A percentile compares a stretch with the other conserved stretches of the same genome.
Conservation (phyloP, 2,797 vertebrate species). For the Chiloscyllium punctatum region DNA sequence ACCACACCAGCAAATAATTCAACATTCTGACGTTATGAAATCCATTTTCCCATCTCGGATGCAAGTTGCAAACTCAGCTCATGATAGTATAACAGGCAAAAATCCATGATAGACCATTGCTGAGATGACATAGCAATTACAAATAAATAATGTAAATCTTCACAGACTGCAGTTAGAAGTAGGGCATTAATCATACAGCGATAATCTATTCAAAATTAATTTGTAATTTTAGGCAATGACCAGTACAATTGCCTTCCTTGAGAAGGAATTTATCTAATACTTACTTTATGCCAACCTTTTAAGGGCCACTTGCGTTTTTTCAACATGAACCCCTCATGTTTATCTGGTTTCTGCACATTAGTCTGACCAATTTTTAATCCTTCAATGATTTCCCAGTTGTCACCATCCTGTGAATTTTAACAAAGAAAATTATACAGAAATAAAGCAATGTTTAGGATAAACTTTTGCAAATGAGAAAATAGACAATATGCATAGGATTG, state of each 20-base stretch:
- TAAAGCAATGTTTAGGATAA: not conserved
- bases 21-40: not conserved
- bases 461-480: not conserved
- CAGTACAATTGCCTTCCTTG: not conserved
- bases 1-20: not conserved
- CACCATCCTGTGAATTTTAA: slow-evolving; percentile 69
- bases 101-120: not conserved
- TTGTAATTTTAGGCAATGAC: not conserved
- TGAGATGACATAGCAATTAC: not conserved
- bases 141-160: not conserved
- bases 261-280: not conserved
- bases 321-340: slow-evolving; percentile 97
- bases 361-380: slow-evolving; percentile 96
- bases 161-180: slow-evolving; percentile 40
- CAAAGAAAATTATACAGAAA: not conserved
- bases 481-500: not conserved
- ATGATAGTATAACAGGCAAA: not conserved
- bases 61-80: not conserved
- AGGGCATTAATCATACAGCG: not conserved
- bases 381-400: slow-evolving; percentile 99
- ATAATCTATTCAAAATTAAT: not conserved
- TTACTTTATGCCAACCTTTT: slow-evolving; percentile 99
- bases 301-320: slow-evolving; percentile 99
- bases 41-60: not conserved
- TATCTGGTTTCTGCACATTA: slow-evolving; percentile 91